These are phyloP conservation scores for Drosophila tsacasi DNA, from an alignment of 1,140 invertebrate genomes.

Conservation along the genomic window DNA sequence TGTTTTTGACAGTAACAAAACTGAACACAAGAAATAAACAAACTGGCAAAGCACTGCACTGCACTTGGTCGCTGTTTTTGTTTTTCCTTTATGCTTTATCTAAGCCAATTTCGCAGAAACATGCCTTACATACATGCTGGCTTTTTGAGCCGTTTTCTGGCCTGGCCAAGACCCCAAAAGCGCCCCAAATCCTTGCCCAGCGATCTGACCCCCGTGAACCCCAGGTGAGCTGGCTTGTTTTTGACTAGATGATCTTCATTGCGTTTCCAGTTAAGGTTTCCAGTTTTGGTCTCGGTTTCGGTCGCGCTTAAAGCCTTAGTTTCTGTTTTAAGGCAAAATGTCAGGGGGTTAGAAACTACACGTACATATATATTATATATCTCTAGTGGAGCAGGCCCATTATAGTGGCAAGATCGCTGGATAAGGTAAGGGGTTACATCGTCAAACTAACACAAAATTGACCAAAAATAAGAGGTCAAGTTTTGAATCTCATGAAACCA, in stretches of 20 bases:
- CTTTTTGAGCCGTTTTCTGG: conserved; percentile 16
- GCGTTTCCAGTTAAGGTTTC: conserved; percentile 37
- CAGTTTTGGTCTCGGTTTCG: background rate
- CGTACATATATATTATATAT: no score
- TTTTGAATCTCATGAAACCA: no score
- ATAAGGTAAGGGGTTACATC: no score
- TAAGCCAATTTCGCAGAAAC: conserved; percentile 25
- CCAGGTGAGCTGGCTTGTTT: conserved; percentile 7
- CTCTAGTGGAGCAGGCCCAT: conserved; percentile 40
- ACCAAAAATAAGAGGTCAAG: no score
- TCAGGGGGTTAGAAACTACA: conserved; percentile 43
- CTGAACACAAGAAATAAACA: conserved; percentile 6
- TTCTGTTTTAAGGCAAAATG: conserved; percentile 37
- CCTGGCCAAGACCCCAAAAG: conserved; percentile 67
- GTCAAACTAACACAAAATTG: no score
- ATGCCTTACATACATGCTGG: conserved; percentile 12
- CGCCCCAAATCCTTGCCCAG: conserved; percentile 44
- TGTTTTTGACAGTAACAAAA: conserved; percentile 41
- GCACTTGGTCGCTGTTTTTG: conserved; percentile 11
- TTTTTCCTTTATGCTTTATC: background rate
- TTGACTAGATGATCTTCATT: conserved; percentile 36
- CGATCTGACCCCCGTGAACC: conserved; percentile 28
- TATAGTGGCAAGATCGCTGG: conserved; percentile 27
- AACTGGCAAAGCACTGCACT: conserved; percentile 9
- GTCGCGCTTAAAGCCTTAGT: background rate